These are phyloP conservation scores for Gonatopus flavifemur DNA, from an alignment of 1,140 invertebrate genomes.

Conservation along the genomic window DNA sequence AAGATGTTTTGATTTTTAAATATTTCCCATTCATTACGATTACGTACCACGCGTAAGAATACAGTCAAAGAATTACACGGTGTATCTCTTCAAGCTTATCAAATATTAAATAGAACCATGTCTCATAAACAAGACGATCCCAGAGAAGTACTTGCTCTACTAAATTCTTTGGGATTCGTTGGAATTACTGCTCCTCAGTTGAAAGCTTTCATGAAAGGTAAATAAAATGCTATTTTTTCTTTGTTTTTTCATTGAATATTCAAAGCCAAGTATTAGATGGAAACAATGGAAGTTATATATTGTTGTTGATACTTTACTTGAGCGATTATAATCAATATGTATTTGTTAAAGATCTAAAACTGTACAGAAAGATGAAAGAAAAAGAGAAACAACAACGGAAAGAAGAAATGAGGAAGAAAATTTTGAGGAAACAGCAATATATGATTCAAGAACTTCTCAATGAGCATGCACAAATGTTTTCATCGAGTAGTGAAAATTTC, in stretches of 20 bases:
- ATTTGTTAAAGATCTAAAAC: slow-evolving; percentile 43
- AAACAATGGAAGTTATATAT: slow-evolving; percentile 1
- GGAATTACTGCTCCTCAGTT: slow-evolving; percentile 50
- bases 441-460: slow-evolving; percentile 29
- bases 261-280: neutral
- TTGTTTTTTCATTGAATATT: neutral
- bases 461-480: slow-evolving; percentile 13
- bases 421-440: slow-evolving; percentile 34
- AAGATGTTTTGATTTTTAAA: no score
- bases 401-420: slow-evolving; percentile 41
- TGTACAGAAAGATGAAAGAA: slow-evolving; percentile 49
- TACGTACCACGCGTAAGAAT: no score
- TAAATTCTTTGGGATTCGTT: slow-evolving; percentile 52
- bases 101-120: neutral
- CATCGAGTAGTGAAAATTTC: slow-evolving; percentile 6
- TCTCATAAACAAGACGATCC: slow-evolving; percentile 44
- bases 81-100: no score
- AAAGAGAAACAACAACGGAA: slow-evolving; percentile 40
- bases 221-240: slow-evolving; percentile 1
- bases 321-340: neutral
- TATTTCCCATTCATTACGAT: no score
- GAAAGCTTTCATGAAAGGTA: slow-evolving; percentile 56
- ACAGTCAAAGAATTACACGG: no score
- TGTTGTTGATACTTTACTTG: neutral
- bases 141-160: slow-evolving; percentile 42